Evolutionary conservation across 2,888 invertebrate species (phyloP).

Genomic region (Sarcophaga variegata): DNA sequence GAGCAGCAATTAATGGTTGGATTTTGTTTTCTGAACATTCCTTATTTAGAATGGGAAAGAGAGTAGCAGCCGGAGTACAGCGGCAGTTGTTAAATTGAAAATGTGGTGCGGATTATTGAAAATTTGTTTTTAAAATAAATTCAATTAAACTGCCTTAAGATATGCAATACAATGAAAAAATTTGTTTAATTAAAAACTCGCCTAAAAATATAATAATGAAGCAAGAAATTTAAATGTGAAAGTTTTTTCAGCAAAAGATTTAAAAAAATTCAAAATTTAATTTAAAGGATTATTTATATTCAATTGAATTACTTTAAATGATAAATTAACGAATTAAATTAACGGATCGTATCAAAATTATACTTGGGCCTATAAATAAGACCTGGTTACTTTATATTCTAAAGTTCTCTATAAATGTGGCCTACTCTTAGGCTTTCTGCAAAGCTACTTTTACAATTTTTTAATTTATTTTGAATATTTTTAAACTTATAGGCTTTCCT

Average conservation of each 20-base stretch:
- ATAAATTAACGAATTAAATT: no score
- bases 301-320: no score
- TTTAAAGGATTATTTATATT: no score
- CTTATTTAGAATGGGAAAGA: neutral
- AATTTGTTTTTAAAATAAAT: slow-evolving; percentile 62
- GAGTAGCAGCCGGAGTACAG: neutral
- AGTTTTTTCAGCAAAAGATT: no score
- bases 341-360: no score
- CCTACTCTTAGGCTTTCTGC: no score
- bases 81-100: neutral
- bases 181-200: slow-evolving; percentile 30
- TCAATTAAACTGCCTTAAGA: slow-evolving; percentile 72
- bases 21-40: neutral
- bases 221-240: no score
- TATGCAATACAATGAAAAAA: slow-evolving; percentile 47
- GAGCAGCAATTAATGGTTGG: slow-evolving; percentile 10
- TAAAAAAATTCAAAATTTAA: no score
- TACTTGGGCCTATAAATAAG: no score
- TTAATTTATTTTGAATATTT: slow-evolving; percentile 8
- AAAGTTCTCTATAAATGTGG: no score
- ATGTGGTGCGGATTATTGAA: slow-evolving; percentile 42
- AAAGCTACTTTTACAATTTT: no score
- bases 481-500: slow-evolving; percentile 84
- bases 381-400: no score
- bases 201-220: neutral